Percentiles rank a stretch among this genome's conserved stretches.
phyloP scores from a whole-genome alignment of 2,888 invertebrate genomes.

The Abrostola triplasia region DNA sequence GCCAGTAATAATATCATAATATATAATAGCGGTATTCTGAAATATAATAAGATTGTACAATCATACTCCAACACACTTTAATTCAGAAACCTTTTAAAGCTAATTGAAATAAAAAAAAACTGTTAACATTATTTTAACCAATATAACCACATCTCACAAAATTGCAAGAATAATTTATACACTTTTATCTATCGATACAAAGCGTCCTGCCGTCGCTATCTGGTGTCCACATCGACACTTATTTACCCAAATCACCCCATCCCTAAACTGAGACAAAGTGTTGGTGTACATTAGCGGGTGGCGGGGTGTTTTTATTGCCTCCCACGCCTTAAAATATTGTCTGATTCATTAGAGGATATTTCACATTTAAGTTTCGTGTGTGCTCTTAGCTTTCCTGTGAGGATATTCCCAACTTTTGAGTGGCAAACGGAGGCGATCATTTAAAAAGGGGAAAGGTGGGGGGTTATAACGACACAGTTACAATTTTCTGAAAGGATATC shows the following conservation, averaged over 20 bases:
- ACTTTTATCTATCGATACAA: slow-evolving; percentile 52
- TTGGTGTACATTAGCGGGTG: slow-evolving; percentile 85
- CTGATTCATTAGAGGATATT: slow-evolving; percentile 89
- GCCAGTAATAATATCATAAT: too few species aligned
- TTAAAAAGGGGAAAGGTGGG: slow-evolving; percentile 68
- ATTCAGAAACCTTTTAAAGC: too few species aligned
- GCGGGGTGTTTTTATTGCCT: slow-evolving; percentile 84
- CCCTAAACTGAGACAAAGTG: slow-evolving; percentile 84
- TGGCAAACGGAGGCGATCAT: slow-evolving; percentile 79
- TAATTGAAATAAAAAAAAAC: too few species aligned
- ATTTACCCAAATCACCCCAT: slow-evolving; percentile 80
- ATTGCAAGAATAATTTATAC: not conserved
- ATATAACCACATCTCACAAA: not conserved
- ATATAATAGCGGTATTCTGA: too few species aligned
- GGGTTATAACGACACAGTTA: slow-evolving; percentile 82
- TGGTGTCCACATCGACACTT: slow-evolving; percentile 82
- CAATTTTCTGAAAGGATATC: slow-evolving; percentile 88
- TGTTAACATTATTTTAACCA: too few species aligned
- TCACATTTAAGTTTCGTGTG: slow-evolving; percentile 87
- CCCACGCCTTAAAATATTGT: slow-evolving; percentile 88
- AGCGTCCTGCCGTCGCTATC: slow-evolving; percentile 52
- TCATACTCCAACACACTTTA: too few species aligned
- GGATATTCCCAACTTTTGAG: slow-evolving; percentile 78
- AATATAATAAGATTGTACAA: too few species aligned
- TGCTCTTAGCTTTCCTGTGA: slow-evolving; percentile 75